phyloP scores from a whole-genome alignment of 2,888 invertebrate genomes.

The Zonitis immaculata region DNA sequence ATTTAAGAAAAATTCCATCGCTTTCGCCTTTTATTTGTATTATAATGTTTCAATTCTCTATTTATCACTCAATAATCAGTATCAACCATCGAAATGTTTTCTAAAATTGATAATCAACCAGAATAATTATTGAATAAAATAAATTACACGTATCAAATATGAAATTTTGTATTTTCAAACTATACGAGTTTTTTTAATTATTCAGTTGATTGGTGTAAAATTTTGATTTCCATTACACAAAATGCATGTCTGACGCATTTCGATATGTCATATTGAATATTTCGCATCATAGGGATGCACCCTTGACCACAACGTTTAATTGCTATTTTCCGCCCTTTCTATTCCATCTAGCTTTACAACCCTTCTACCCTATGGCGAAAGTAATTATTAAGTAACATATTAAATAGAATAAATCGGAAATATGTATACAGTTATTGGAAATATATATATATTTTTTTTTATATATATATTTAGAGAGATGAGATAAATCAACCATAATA shows the following conservation, averaged over 20 bases:
- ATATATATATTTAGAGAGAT: conserved; percentile 10
- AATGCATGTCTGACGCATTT: background rate
- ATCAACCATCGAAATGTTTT: too few species aligned
- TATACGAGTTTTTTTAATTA: background rate
- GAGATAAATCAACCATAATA: conserved; percentile 29
- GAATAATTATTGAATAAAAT: too few species aligned
- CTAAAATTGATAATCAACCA: too few species aligned
- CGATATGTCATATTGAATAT: background rate
- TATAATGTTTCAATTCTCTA: too few species aligned
- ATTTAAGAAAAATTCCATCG: background rate
- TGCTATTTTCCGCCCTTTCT: conserved; percentile 35
- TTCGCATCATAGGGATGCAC: conserved; percentile 15
- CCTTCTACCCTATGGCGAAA: conserved; percentile 17
- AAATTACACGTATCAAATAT: background rate
- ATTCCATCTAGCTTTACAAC: conserved; percentile 27
- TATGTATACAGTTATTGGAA: background rate
- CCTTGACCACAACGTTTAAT: conserved; percentile 34
- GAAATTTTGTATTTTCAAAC: too few species aligned
- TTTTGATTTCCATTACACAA: background rate
- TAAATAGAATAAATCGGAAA: background rate
- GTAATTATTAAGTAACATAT: background rate
- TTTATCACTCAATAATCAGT: too few species aligned
- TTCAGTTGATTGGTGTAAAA: background rate
- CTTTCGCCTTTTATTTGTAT: too few species aligned
- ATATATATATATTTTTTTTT: too few species aligned